Evolutionary conservation across 2,113 vertebrate species (phyloP).

Genomic region (cattle (Bos taurus)): ARS-UCD2.0 NC_037357.1:29329001-29329500

Average conservation of each 20-base stretch:
- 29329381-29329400: background rate
- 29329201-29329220: background rate
- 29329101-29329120: background rate
- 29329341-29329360: background rate
- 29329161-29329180: background rate
- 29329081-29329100: background rate
- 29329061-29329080: background rate
- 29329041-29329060: background rate
- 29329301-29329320: background rate
- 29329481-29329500: background rate
- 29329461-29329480: background rate
- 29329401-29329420: background rate
- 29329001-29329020: background rate
- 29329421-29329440: background rate
- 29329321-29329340: background rate
- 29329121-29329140: background rate
- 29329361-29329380: background rate
- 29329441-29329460: background rate
- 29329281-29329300: background rate
- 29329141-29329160: background rate
- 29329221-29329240: background rate
- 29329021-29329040: background rate
- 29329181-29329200: background rate
- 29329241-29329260: background rate
- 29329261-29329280: background rate